Conservation (phyloP, 2,888 invertebrate genomes). For the Coecobrya sp. region DNA sequence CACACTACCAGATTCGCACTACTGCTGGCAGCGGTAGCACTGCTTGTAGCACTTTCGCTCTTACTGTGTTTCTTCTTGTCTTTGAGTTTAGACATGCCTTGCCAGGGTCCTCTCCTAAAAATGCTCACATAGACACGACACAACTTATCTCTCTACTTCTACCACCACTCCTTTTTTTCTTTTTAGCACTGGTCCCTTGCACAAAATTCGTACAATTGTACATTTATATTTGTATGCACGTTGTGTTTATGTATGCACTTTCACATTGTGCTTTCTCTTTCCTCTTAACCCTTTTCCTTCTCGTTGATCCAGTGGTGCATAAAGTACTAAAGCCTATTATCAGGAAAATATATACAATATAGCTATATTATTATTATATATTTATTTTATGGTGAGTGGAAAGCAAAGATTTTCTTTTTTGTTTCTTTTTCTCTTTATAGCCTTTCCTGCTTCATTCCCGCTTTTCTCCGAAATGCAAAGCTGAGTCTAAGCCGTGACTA, state of each 20-base stretch:
- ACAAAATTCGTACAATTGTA: conserved; percentile 6
- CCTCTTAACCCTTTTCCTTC: conserved; percentile 45
- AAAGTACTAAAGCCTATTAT: not conserved
- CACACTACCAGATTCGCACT: conserved; percentile 40
- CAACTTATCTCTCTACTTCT: not conserved
- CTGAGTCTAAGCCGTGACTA: not conserved
- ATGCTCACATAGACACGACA: not conserved
- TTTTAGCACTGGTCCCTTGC: not conserved
- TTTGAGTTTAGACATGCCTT: not conserved
- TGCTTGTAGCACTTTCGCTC: not conserved
- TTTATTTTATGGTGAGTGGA: conserved; percentile 59
- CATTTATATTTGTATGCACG: conserved; percentile 2
- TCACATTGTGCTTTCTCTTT: not conserved
- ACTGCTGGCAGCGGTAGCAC: not conserved
- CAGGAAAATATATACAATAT: not conserved
- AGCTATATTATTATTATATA: conserved; percentile 28
- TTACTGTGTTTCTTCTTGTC: not conserved
- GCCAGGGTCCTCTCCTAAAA: conserved; percentile 60
- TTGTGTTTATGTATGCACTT: not conserved
- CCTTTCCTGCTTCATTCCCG: not conserved
- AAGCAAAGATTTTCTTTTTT: conserved; percentile 59
- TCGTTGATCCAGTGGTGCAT: conserved; percentile 1
- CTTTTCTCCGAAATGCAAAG: not conserved
- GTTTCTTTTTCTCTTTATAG: not conserved
- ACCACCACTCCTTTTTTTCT: not conserved